Evolutionary conservation across 2,797 vertebrate species (phyloP).

Genomic region (Sebastes ruberrimus): DNA sequence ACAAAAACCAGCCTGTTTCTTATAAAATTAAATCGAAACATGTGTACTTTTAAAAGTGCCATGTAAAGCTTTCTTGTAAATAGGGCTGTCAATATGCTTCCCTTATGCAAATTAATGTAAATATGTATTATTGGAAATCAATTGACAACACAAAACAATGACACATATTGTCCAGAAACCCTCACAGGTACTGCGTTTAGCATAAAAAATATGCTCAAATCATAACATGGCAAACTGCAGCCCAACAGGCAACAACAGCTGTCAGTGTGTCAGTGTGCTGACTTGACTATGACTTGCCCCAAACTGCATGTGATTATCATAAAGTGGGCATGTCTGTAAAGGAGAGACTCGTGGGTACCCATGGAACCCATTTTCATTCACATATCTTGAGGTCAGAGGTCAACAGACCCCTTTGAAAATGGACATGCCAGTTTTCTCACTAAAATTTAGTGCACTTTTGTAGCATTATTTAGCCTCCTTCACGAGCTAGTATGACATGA

Average conservation of each 20-base stretch:
- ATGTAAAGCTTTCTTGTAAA: neutral
- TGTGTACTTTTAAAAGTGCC: neutral
- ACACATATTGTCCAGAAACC: no score
- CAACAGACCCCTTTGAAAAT: neutral
- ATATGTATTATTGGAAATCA: neutral
- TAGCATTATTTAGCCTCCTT: no score
- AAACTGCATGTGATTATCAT: neutral
- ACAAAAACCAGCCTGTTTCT: neutral
- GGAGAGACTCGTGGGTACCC: fast-evolving
- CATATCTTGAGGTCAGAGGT: fast-evolving
- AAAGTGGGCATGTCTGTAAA: neutral
- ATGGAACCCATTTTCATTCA: fast-evolving
- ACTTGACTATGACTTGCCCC: neutral
- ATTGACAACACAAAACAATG: no score
- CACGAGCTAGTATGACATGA: no score
- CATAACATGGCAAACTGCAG: no score
- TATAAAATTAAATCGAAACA: neutral
- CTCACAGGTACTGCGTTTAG: fast-evolving
- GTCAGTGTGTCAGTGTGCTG: no score
- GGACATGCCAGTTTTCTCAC: neutral
- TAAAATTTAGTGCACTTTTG: neutral
- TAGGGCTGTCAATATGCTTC: neutral
- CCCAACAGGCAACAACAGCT: no score
- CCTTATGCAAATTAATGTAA: neutral
- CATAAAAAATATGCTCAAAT: neutral